These are phyloP conservation scores for Drosophila micromelanica DNA, from an alignment of 1,140 invertebrate genomes.

Conservation along the genomic window DNA sequence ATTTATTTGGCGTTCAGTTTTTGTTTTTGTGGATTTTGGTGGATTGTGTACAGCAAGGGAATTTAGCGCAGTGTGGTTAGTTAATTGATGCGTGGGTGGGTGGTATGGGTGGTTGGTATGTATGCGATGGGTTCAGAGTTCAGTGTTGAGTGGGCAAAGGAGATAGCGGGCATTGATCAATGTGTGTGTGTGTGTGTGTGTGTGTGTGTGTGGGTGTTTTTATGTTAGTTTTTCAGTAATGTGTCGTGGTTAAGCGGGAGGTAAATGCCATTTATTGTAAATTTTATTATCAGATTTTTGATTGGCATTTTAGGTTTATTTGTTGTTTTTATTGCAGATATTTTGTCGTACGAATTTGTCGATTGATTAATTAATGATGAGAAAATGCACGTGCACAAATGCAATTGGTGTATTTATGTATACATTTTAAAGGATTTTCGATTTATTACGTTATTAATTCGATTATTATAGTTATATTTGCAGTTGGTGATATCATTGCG, in stretches of 20 bases:
- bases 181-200: neutral
- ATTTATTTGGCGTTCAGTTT: conserved; percentile 1
- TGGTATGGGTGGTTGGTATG: no score
- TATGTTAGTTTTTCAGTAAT: conserved; percentile 27
- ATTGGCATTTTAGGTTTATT: conserved; percentile 13
- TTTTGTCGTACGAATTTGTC: conserved; percentile 28
- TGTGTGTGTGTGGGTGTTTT: conserved; percentile 6
- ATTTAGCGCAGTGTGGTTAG: conserved; percentile 49
- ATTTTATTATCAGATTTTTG: conserved; percentile 2
- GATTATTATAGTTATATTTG: conserved; percentile 46
- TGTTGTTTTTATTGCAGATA: conserved; percentile 11
- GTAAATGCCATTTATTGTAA: conserved; percentile 7
- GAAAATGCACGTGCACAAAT: conserved; percentile 72
- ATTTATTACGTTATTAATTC: conserved; percentile 45
- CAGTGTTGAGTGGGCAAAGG: conserved; percentile 3
- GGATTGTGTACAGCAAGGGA: conserved; percentile 44
- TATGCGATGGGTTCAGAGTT: conserved; percentile 33
- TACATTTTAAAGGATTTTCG: conserved; percentile 64
- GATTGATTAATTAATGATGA: conserved; percentile 58
- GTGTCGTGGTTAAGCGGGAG: conserved; percentile 26
- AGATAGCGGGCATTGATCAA: neutral
- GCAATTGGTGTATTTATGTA: conserved; percentile 77
- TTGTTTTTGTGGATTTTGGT: conserved; percentile 8
- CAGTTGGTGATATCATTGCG: conserved; percentile 55
- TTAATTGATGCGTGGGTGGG: conserved; percentile 11